Percentiles rank a stretch among this genome's conserved stretches.
Evolutionary conservation across 2,113 vertebrate genomes (phyloP).

Genomic region (Nasalis larvatus): DNA sequence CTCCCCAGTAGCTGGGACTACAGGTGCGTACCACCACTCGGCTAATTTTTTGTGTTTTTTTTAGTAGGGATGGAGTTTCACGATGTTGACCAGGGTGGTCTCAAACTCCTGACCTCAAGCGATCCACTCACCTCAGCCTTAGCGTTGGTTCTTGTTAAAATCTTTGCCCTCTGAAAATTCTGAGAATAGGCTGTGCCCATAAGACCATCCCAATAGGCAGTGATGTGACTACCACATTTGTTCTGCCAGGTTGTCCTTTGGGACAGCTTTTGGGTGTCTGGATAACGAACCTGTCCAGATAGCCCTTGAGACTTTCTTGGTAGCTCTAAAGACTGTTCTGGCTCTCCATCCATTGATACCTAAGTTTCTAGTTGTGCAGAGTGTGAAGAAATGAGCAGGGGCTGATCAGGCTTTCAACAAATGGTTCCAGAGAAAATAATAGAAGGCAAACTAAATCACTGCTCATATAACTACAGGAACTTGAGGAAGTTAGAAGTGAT

Average conservation of each 20-base stretch:
- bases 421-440: neutral
- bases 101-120: no score
- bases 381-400: neutral
- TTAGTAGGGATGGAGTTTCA: no score
- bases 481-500: neutral
- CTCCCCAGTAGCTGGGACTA: no score
- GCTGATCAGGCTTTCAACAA: neutral
- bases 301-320: neutral
- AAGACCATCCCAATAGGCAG: neutral
- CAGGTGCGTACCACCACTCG: no score
- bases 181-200: neutral
- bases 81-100: no score
- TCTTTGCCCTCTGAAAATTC: neutral
- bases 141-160: neutral
- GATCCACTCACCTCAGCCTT: neutral
- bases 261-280: neutral
- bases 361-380: fast-evolving
- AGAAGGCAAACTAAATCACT: neutral
- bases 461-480: neutral
- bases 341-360: neutral
- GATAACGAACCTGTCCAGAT: neutral
- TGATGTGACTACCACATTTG: fast-evolving
- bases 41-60: no score
- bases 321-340: neutral
- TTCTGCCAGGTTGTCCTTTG: neutral